Conservation (phyloP, 2,113 vertebrate species). For the Antechinus flavipes region DNA sequence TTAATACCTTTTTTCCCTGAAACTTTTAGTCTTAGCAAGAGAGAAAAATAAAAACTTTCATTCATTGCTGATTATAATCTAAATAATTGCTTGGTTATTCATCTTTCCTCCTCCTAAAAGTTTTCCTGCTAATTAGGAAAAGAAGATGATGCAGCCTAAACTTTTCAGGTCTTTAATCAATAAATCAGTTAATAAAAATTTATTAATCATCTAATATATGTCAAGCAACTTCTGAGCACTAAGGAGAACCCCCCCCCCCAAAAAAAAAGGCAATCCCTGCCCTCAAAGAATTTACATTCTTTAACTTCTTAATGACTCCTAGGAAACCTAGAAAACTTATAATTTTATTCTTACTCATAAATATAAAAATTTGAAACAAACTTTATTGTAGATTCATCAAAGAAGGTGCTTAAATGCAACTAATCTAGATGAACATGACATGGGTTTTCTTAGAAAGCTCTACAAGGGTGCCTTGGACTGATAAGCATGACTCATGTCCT, state of each 20-base stretch:
- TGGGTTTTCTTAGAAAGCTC: conserved; percentile 43
- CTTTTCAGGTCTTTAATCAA: conserved; percentile 32
- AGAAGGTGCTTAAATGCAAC: background rate
- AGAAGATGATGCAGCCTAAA: background rate
- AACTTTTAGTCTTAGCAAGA: conserved; percentile 7
- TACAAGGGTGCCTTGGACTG: conserved; percentile 32
- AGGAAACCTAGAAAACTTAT: background rate
- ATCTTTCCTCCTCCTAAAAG: conserved; percentile 24
- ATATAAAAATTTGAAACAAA: conserved; percentile 46
- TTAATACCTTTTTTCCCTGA: conserved; percentile 19
- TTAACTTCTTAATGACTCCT: conserved; percentile 22
- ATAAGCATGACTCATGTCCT: conserved; percentile 14
- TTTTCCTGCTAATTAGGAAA: conserved; percentile 21
- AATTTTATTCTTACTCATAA: conserved; percentile 8
- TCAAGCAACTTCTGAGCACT: background rate
- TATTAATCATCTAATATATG: background rate
- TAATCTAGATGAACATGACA: conserved; percentile 38
- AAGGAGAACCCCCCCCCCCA: background rate
- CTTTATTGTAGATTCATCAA: conserved; percentile 25
- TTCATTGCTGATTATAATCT: conserved; percentile 20
- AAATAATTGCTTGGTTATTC: conserved; percentile 34
- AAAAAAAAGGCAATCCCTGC: background rate
- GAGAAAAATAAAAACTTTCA: conserved; percentile 44
- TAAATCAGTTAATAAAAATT: background rate
- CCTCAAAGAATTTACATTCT: background rate